These are phyloP conservation scores for Hetaerina americana DNA, from an alignment of 1,140 invertebrate genomes.

Conservation along the genomic window DNA sequence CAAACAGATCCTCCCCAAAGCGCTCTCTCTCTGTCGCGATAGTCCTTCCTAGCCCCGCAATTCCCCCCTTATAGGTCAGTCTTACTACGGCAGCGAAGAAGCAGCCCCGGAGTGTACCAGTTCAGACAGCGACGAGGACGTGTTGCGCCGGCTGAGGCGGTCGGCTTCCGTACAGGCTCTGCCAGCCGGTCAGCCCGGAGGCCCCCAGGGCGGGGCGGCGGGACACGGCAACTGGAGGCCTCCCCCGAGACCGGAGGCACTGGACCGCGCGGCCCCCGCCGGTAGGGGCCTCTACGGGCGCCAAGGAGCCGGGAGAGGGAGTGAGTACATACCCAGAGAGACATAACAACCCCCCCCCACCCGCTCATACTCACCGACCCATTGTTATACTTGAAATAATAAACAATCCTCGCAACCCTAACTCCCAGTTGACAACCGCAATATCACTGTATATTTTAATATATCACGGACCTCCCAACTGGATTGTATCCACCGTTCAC, in stretches of 20 bases:
- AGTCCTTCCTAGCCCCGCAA: background rate
- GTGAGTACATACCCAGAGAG: background rate
- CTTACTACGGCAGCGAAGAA: constrained; percentile 39
- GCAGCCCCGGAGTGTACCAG: constrained; percentile 37
- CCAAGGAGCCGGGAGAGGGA: background rate
- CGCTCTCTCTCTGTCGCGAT: no score
- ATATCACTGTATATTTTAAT: no score
- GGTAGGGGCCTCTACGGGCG: background rate
- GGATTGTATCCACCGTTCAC: no score
- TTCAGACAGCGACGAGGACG: constrained; percentile 63
- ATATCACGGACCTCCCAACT: no score
- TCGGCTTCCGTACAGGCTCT: constrained; percentile 28
- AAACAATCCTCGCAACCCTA: no score
- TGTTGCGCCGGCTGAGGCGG: constrained; percentile 41
- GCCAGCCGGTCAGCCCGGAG: constrained; percentile 28
- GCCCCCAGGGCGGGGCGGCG: background rate
- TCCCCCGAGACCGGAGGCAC: background rate
- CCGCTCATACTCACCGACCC: no score
- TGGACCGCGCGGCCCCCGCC: background rate
- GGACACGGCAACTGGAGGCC: background rate
- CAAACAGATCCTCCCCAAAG: no score
- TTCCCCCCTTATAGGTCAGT: constrained; percentile 33
- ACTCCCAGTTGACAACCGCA: no score
- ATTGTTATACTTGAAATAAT: no score
- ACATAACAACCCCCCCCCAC: background rate